phyloP scores from a whole-genome alignment of 2,797 vertebrate species.

The Kryptolebias ocellatus region DNA sequence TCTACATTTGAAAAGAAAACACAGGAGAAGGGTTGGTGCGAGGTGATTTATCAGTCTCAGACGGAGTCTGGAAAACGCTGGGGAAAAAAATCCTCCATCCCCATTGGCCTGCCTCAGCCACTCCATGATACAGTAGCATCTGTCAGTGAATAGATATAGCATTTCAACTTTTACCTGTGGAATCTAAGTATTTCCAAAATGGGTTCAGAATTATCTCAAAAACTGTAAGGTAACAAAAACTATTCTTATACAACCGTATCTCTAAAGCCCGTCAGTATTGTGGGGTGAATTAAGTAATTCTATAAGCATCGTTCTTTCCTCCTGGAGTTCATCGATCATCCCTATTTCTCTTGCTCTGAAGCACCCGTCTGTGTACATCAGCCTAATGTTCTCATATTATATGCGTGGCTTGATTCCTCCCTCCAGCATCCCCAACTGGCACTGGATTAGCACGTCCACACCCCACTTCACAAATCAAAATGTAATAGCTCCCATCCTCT shows the following conservation, averaged over 20 bases:
- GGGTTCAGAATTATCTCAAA: conserved; percentile 20
- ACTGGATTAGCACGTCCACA: conserved; percentile 79
- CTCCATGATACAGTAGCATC: conserved; percentile 56
- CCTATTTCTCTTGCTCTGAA: conserved; percentile 69
- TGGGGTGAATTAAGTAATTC: conserved; percentile 43
- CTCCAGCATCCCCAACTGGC: conserved; percentile 75
- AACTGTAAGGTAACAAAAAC: conserved; percentile 13
- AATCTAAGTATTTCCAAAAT: conserved; percentile 31
- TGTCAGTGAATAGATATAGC: conserved; percentile 60
- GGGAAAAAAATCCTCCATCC: conserved; percentile 71
- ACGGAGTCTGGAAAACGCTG: conserved; percentile 71
- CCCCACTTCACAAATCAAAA: conserved; percentile 84
- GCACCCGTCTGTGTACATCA: conserved; percentile 71
- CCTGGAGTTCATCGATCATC: conserved; percentile 77
- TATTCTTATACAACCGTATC: conserved; percentile 20
- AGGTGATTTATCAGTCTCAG: conserved; percentile 84
- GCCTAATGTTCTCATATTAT: conserved; percentile 80
- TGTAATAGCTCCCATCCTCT: conserved; percentile 81
- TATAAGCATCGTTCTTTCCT: conserved; percentile 48
- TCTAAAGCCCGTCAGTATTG: conserved; percentile 40
- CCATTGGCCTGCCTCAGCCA: conserved; percentile 64
- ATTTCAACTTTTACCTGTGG: conserved; percentile 41
- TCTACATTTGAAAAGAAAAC: conserved; percentile 86
- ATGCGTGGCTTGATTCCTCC: conserved; percentile 79
- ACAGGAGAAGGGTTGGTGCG: conserved; percentile 77